Evolutionary conservation across 2,113 vertebrate species (phyloP).

Genomic region (Leucopsar rothschildi): DNA sequence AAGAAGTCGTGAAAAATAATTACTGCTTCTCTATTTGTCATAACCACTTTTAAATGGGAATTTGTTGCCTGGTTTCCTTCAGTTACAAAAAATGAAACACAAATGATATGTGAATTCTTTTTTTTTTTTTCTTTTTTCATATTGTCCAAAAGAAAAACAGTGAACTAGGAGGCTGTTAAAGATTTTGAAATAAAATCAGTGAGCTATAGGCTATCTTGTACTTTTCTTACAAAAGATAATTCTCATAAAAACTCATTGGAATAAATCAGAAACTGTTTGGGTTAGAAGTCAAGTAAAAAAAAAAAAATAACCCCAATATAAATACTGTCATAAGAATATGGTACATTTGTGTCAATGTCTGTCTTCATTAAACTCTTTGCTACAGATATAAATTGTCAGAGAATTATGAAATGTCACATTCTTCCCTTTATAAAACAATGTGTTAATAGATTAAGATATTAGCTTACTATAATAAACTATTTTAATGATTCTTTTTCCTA

Average conservation of each 20-base stretch:
- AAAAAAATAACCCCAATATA: constrained; percentile 16
- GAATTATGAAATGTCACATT: constrained; percentile 48
- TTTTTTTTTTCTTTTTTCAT: neutral
- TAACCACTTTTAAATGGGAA: constrained; percentile 11
- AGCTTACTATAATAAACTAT: neutral
- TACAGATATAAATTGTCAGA: constrained; percentile 43
- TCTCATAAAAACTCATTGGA: constrained; percentile 8
- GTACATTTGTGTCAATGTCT: constrained; percentile 45
- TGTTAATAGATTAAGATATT: constrained; percentile 41
- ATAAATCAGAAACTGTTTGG: constrained; percentile 23
- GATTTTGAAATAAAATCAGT: neutral
- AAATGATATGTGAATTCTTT: neutral
- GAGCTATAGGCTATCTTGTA: neutral
- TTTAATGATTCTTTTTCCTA: neutral
- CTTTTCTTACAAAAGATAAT: neutral
- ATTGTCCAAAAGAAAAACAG: neutral
- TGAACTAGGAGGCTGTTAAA: neutral
- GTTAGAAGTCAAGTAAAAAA: constrained; percentile 10
- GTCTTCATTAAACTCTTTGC: constrained; percentile 52
- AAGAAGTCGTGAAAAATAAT: neutral
- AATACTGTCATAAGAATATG: constrained; percentile 33
- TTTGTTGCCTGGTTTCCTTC: constrained; percentile 35
- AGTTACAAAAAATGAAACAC: neutral
- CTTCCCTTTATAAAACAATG: constrained; percentile 48
- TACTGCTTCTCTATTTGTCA: neutral